Percentiles rank a stretch among this genome's conserved stretches.
These are phyloP conservation scores for Meloidogyne hapla DNA, from an alignment of 1,140 invertebrate species.

Conservation along the genomic window DNA sequence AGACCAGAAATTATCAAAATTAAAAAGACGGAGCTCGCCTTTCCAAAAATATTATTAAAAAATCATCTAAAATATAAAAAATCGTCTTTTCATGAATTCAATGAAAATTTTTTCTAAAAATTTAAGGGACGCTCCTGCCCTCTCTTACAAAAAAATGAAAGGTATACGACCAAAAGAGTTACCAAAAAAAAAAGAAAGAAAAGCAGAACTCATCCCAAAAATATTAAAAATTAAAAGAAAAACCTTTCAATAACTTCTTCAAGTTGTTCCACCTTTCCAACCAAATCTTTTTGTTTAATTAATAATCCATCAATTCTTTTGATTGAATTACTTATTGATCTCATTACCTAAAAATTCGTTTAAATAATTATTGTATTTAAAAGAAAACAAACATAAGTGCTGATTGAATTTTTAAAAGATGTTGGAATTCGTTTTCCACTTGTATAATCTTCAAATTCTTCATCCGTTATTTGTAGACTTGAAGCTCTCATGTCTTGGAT, in stretches of 20 bases:
- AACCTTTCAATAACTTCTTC: conserved; percentile 66
- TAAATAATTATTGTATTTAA: conserved; percentile 13
- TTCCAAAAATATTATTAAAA: no score
- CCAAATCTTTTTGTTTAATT: conserved; percentile 69
- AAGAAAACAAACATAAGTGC: conserved; percentile 33
- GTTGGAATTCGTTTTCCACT: conserved; percentile 70
- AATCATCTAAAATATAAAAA: no score
- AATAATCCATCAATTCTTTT: conserved; percentile 69
- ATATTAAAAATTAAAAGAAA: background rate
- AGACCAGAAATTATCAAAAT: no score
- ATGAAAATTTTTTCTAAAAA: no score
- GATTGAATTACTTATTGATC: conserved; percentile 55
- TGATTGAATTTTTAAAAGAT: conserved; percentile 31
- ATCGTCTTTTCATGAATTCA: no score
- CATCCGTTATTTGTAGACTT: conserved; percentile 83
- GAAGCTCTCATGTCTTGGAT: conserved; percentile 92
- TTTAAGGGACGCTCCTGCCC: no score
- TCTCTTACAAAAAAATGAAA: no score
- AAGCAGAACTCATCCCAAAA: no score
- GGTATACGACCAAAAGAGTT: no score
- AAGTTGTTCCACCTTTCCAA: conserved; percentile 72
- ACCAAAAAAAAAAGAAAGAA: no score
- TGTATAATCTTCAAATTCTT: conserved; percentile 92
- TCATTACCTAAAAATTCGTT: conserved; percentile 38
- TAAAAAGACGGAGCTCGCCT: no score